A percentile compares a stretch with the other conserved stretches of the same genome.
Evolutionary conservation across 1,140 invertebrate genomes (phyloP).

Genomic region (Heterodera carotae): DNA sequence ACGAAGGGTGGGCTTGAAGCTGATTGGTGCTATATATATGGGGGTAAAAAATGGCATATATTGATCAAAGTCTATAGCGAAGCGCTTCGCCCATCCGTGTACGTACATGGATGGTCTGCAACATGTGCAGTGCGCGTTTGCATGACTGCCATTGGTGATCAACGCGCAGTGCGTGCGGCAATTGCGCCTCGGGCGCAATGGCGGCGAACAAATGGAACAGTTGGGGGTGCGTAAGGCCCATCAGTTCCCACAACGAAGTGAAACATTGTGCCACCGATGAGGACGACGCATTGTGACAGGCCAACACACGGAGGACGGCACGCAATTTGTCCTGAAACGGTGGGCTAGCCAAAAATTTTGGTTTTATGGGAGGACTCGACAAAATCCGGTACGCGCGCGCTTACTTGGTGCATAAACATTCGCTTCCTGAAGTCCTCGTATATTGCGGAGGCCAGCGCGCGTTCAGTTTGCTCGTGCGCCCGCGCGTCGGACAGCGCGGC

Average conservation of each 20-base stretch:
- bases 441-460: constrained; percentile 34
- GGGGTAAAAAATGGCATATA: constrained; percentile 26
- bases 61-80: neutral
- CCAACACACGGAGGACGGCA: constrained; percentile 19
- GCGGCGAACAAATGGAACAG: constrained; percentile 29
- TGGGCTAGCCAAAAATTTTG: neutral
- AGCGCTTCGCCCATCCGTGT: too few relatives aligned
- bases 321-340: constrained; percentile 36
- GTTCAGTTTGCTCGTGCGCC: neutral
- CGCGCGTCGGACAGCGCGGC: constrained; percentile 29
- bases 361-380: too few relatives aligned
- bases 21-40: constrained; percentile 5
- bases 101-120: constrained; percentile 42
- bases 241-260: constrained; percentile 1
- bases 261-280: constrained; percentile 20
- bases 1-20: too few relatives aligned
- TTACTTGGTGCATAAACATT: constrained; percentile 44
- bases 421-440: constrained; percentile 45
- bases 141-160: constrained; percentile 35
- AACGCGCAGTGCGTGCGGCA: constrained; percentile 18
- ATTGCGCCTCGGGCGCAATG: constrained; percentile 31
- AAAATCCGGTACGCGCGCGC: too few relatives aligned
- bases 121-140: constrained; percentile 41
- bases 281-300: constrained; percentile 8
- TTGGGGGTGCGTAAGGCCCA: constrained; percentile 23